Evolutionary conservation across 2,888 invertebrate species (phyloP).

Genomic region (Erannis defoliaria): DNA sequence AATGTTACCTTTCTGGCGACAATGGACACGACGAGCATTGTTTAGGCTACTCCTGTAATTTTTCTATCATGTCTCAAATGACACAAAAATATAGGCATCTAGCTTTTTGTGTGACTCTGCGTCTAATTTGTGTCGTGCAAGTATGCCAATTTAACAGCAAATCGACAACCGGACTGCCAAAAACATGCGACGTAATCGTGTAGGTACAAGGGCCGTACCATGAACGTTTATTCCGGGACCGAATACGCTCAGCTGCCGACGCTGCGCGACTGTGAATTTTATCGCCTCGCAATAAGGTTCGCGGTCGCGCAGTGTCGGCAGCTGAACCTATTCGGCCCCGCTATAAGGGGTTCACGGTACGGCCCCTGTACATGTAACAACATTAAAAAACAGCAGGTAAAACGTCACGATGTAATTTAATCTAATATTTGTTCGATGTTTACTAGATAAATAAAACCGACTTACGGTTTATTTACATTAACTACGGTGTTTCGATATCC

Average conservation of each 20-base stretch:
- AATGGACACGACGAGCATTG: background rate
- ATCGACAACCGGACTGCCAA: background rate
- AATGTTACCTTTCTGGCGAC: background rate
- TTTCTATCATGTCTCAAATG: background rate
- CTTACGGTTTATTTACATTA: background rate
- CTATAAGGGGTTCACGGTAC: too few species aligned
- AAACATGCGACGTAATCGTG: background rate
- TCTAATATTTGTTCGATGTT: slow-evolving; percentile 13
- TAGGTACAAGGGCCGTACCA: too few species aligned
- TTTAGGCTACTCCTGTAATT: background rate
- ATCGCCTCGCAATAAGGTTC: too few species aligned
- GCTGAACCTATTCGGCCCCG: too few species aligned
- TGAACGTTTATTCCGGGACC: too few species aligned
- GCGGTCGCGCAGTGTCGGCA: too few species aligned
- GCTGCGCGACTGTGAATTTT: too few species aligned
- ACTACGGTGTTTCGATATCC: slow-evolving; percentile 1
- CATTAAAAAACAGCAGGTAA: background rate
- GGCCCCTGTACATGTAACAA: too few species aligned
- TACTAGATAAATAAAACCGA: slow-evolving; percentile 19
- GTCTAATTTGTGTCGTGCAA: background rate
- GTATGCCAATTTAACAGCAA: background rate
- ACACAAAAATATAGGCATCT: background rate
- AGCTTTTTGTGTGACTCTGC: background rate
- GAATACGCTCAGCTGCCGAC: too few species aligned
- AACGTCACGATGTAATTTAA: slow-evolving; percentile 8